phyloP scores from a whole-genome alignment of 2,797 vertebrate species.

The Salarias fasciatus region DNA sequence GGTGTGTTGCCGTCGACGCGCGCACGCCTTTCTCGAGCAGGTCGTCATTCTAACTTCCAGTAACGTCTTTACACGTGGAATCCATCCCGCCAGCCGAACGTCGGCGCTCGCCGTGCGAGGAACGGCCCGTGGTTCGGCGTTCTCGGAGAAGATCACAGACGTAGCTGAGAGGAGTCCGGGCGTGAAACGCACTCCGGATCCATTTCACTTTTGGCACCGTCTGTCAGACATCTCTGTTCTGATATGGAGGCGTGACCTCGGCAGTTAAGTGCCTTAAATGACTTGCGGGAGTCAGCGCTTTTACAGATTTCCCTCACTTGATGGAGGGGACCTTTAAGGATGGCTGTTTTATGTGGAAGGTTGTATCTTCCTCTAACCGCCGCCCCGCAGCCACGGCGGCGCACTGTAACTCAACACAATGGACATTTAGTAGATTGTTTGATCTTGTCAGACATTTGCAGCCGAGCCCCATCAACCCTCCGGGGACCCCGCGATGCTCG shows the following conservation, averaged over 20 bases:
- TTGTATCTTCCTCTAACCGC: conserved; percentile 21
- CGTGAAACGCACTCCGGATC: conserved; percentile 32
- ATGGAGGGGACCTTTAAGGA: conserved; percentile 26
- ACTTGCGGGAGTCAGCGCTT: conserved; percentile 52
- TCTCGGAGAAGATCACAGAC: conserved; percentile 42
- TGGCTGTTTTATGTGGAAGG: conserved; percentile 44
- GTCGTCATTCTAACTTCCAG: conserved; percentile 34
- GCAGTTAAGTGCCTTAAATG: conserved; percentile 38
- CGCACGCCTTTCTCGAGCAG: conserved; percentile 15
- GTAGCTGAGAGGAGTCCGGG: conserved; percentile 41
- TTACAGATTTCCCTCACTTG: conserved; percentile 41
- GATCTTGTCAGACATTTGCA: not conserved
- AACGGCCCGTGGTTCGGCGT: conserved; percentile 23
- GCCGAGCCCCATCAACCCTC: not conserved
- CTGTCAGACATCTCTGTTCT: conserved; percentile 55
- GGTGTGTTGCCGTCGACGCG: conserved; percentile 17
- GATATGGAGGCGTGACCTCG: conserved; percentile 51
- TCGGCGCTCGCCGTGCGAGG: conserved; percentile 25
- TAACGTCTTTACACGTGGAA: conserved; percentile 30
- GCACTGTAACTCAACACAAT: conserved; percentile 7
- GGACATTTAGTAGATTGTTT: conserved; percentile 5
- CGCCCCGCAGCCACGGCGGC: conserved; percentile 5
- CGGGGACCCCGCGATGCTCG: conserved; percentile 19
- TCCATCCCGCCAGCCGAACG: conserved; percentile 38
- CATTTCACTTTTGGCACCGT: conserved; percentile 54